These are phyloP conservation scores for Altica lythri DNA, from an alignment of 2,888 invertebrate genomes.

Conservation along the genomic window DNA sequence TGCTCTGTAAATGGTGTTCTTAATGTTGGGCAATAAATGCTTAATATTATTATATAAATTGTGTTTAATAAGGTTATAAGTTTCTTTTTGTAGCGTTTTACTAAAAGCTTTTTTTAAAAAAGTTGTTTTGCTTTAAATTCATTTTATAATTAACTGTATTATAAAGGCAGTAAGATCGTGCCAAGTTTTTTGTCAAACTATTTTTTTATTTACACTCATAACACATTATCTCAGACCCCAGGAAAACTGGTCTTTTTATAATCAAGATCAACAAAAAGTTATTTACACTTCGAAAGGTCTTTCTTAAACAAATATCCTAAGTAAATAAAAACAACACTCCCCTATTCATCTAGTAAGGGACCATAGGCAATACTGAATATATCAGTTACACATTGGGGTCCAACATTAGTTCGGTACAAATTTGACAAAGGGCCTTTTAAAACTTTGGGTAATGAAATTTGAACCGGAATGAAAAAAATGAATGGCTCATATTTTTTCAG, in stretches of 20 bases:
- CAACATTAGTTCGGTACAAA: conserved; percentile 36
- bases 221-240: conserved; percentile 38
- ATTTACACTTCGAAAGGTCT: conserved; percentile 51
- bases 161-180: conserved; percentile 4
- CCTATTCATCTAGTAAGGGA: conserved; percentile 30
- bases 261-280: conserved; percentile 45
- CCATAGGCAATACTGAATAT: conserved; percentile 27
- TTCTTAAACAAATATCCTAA: conserved; percentile 51
- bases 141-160: too few relatives aligned
- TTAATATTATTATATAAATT: too few relatives aligned
- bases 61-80: too few relatives aligned
- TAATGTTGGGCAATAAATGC: too few relatives aligned
- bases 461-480: conserved; percentile 35
- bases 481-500: conserved; percentile 26
- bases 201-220: conserved; percentile 28
- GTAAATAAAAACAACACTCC: conserved; percentile 51
- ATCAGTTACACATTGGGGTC: conserved; percentile 44
- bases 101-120: too few relatives aligned
- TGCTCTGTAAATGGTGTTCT: too few relatives aligned
- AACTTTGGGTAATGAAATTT: conserved; percentile 40
- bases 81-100: too few relatives aligned
- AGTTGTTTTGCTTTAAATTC: too few relatives aligned
- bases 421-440: conserved; percentile 41
- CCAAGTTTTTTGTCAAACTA: conserved; percentile 5
- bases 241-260: conserved; percentile 41